These are phyloP conservation scores for Strix uralensis DNA, from an alignment of 2,113 vertebrate genomes.

Conservation along the genomic window DNA sequence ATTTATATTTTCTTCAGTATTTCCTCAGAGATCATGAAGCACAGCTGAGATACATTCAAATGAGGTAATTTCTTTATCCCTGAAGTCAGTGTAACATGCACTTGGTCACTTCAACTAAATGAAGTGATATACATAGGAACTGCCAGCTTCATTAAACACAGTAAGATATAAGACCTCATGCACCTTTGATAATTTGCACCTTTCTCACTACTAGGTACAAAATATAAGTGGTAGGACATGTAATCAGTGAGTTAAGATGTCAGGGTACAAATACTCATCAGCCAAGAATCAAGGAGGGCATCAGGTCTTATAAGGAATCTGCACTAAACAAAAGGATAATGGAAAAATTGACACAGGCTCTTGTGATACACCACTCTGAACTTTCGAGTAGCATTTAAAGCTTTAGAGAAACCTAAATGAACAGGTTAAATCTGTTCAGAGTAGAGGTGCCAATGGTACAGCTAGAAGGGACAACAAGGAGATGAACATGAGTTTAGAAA, in stretches of 20 bases:
- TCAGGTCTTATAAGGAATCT: not conserved
- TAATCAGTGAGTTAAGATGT: not conserved
- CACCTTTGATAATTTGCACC: not conserved
- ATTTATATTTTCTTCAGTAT: constrained; percentile 9
- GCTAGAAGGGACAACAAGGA: not conserved
- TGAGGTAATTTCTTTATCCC: not conserved
- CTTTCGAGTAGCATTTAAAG: not conserved
- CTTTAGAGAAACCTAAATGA: not conserved
- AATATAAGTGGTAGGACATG: not conserved
- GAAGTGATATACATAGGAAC: not conserved
- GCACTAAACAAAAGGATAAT: not conserved
- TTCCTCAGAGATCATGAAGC: not conserved
- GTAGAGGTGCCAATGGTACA: not conserved
- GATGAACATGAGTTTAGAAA: not conserved
- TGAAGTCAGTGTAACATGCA: not conserved
- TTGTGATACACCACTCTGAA: not conserved
- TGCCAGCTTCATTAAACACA: not conserved
- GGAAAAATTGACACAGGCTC: not conserved
- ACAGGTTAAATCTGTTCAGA: not conserved
- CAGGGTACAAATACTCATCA: not conserved
- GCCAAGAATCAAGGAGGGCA: not conserved
- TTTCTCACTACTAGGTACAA: not conserved
- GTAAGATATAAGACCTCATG: not conserved
- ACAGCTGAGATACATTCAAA: not conserved
- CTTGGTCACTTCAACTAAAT: not conserved